Percentiles rank a stretch among this genome's conserved stretches.
Conservation (phyloP, 2,797 vertebrate genomes). For the Cossypha dichroa region DNA sequence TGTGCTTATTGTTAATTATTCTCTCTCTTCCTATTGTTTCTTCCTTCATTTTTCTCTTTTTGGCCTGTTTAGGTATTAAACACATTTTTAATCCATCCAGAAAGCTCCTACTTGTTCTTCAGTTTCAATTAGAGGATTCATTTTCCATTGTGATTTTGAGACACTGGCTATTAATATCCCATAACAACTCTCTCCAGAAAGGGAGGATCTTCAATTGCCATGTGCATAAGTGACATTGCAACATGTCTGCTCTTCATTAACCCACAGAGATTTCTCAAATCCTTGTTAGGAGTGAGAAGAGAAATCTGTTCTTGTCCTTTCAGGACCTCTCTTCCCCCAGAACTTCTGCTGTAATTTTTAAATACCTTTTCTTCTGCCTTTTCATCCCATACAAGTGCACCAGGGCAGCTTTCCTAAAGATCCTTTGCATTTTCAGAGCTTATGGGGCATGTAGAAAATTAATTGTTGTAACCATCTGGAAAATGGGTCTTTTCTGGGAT, state of each 20-base stretch:
- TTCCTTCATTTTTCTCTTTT: not conserved
- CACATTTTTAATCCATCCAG: not conserved
- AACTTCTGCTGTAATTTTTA: not conserved
- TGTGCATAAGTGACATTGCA: not conserved
- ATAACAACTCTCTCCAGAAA: not conserved
- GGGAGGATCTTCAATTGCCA: not conserved
- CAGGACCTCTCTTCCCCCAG: not conserved
- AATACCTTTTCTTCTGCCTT: not conserved
- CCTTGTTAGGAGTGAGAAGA: conserved; percentile 8
- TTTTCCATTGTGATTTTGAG: not conserved
- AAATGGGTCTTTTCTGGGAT: not conserved
- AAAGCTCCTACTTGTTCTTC: not conserved
- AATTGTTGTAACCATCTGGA: not conserved
- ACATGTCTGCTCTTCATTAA: conserved; percentile 22
- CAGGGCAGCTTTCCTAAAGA: not conserved
- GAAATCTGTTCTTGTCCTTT: not conserved
- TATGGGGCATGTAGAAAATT: not conserved
- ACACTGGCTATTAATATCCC: not conserved
- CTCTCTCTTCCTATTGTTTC: not conserved
- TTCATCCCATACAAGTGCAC: not conserved
- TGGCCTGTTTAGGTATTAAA: not conserved
- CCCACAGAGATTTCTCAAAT: conserved; percentile 2
- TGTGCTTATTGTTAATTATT: not conserved
- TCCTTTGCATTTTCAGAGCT: not conserved
- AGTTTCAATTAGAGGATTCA: not conserved